phyloP scores from a whole-genome alignment of 2,797 vertebrate species.

The Aphelocoma californica region DNA sequence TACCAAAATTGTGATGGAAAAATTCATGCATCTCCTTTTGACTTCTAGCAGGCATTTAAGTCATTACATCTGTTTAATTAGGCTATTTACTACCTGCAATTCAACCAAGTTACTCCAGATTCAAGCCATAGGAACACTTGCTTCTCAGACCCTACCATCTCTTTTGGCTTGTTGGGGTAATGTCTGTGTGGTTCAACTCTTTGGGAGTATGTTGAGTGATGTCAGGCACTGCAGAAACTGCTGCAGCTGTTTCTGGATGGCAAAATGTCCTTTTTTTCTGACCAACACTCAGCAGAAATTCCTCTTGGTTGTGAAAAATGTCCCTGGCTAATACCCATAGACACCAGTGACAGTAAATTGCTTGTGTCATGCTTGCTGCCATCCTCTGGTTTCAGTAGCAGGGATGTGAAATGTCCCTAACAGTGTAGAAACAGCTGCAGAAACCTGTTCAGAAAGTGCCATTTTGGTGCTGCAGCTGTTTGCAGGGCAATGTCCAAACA shows the following conservation, averaged over 20 bases:
- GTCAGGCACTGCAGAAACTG: not conserved
- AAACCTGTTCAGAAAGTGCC: not conserved
- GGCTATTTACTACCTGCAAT: not conserved
- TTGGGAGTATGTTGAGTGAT: not conserved
- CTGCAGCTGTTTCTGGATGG: not conserved
- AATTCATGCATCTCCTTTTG: not conserved
- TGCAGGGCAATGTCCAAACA: not conserved
- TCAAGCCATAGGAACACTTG: not conserved
- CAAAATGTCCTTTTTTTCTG: not conserved
- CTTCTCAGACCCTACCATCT: not conserved
- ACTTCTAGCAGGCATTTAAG: not conserved
- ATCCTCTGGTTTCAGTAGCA: not conserved
- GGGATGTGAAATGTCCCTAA: not conserved
- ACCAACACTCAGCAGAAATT: not conserved
- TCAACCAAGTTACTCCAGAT: not conserved
- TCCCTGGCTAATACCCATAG: not conserved
- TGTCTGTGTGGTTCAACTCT: not conserved
- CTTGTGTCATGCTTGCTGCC: not conserved
- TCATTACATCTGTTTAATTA: not conserved
- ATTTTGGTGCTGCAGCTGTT: not conserved
- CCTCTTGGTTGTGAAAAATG: not conserved
- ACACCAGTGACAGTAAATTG: not conserved
- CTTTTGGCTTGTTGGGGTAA: not conserved
- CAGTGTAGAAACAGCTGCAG: not conserved
- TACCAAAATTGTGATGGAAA: not conserved